phyloP scores from a whole-genome alignment of 2,113 vertebrate species.

The Vimba vimba region DNA sequence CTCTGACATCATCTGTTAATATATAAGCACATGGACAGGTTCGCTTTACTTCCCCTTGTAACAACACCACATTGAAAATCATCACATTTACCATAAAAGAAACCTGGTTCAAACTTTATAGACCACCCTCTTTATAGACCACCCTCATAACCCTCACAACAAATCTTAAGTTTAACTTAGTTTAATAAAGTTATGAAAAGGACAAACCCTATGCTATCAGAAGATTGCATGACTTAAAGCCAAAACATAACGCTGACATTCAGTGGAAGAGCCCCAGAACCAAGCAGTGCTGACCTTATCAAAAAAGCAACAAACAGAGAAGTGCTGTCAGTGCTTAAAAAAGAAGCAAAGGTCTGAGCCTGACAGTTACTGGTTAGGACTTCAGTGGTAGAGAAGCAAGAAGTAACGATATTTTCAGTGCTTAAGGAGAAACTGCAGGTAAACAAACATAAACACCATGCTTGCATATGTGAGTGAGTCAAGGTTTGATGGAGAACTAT shows the following conservation, averaged over 20 bases:
- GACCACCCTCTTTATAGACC: constrained; percentile 12
- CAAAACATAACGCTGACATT: constrained; percentile 10
- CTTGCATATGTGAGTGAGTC: not conserved
- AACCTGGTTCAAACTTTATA: not conserved
- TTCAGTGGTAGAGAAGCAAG: not conserved
- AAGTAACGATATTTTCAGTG: not conserved
- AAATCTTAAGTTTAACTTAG: not conserved
- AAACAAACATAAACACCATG: not conserved
- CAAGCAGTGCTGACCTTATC: constrained; percentile 34
- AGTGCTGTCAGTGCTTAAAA: constrained; percentile 15
- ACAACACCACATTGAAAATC: constrained; percentile 15
- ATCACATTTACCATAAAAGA: not conserved
- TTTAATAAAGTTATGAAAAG: constrained; percentile 12
- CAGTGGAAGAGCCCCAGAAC: constrained; percentile 4
- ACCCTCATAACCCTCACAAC: not conserved
- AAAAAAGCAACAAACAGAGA: constrained; percentile 29
- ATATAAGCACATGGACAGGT: constrained; percentile 24
- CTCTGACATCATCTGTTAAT: constrained; percentile 13
- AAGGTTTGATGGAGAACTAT: too few species aligned
- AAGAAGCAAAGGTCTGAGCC: constrained; percentile 1
- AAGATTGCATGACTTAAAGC: constrained; percentile 16
- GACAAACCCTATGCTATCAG: not conserved
- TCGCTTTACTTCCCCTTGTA: not conserved
- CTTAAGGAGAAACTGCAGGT: too few species aligned
- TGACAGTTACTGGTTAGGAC: not conserved